phyloP scores from a whole-genome alignment of 2,797 vertebrate species.

The Gymnothorax reevesii region DNA sequence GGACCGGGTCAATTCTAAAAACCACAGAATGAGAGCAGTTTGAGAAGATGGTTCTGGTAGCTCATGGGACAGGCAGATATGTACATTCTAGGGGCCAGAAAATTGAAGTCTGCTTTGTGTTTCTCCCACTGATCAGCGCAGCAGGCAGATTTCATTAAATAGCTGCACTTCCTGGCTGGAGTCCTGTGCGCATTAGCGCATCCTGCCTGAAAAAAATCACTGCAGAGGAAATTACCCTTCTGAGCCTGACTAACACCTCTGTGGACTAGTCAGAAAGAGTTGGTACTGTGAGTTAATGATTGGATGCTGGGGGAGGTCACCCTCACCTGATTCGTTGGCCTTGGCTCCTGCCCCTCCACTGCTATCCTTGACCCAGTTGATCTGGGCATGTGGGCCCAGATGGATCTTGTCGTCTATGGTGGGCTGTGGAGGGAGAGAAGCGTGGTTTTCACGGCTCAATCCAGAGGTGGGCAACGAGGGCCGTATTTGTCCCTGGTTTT shows the following conservation, averaged over 20 bases:
- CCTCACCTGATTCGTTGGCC: constrained; percentile 88
- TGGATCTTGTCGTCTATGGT: constrained; percentile 99
- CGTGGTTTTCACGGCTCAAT: no score
- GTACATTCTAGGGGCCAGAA: no score
- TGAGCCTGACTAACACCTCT: no score
- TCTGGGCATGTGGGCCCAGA: constrained; percentile 91
- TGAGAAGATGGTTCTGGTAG: neutral
- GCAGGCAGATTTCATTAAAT: no score
- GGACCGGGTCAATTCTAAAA: constrained; percentile 83
- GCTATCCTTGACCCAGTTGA: constrained; percentile 98
- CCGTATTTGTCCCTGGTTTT: no score
- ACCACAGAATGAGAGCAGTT: neutral
- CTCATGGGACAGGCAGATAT: neutral
- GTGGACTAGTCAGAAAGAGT: neutral
- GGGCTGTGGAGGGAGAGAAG: constrained; percentile 75
- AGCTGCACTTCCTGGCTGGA: no score
- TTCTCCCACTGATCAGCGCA: no score
- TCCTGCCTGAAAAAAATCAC: no score
- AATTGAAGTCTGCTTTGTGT: no score
- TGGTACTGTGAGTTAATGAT: neutral
- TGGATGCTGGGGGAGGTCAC: neutral
- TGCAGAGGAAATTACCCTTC: no score
- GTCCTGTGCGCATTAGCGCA: no score
- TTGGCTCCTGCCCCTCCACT: constrained; percentile 88
- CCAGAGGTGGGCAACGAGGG: no score